Percentiles rank a stretch among this genome's conserved stretches.
phyloP scores from a whole-genome alignment of 1,140 invertebrate species.

The Ceratina calcarata region DNA sequence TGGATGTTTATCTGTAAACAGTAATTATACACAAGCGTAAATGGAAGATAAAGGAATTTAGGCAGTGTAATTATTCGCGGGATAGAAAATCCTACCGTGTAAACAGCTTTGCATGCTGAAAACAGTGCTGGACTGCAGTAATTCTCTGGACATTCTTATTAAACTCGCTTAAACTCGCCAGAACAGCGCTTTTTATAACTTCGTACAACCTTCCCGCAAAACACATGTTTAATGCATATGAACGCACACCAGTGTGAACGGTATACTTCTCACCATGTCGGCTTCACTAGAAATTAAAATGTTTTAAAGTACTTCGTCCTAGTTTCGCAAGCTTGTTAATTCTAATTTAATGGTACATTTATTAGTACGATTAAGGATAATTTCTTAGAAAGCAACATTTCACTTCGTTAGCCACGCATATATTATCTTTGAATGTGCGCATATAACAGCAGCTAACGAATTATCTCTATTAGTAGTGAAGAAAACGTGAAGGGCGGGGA shows the following conservation, averaged over 20 bases:
- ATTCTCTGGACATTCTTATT: conserved; percentile 9
- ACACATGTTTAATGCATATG: too few relatives aligned
- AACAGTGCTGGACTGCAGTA: conserved; percentile 13
- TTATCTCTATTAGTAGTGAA: neutral
- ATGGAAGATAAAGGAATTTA: neutral
- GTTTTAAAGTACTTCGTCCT: neutral
- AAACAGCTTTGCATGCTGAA: neutral
- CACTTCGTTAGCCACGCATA: too few relatives aligned
- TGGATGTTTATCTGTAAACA: neutral
- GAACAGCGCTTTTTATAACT: neutral
- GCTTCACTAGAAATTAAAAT: neutral
- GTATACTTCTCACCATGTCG: too few relatives aligned
- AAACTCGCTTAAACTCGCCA: neutral
- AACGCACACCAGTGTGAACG: too few relatives aligned
- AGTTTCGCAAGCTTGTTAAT: conserved; percentile 15
- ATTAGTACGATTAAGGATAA: neutral
- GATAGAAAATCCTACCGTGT: neutral
- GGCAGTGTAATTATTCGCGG: neutral
- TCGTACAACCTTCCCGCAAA: too few relatives aligned
- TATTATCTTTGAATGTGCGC: neutral
- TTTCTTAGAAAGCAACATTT: too few relatives aligned
- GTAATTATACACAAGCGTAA: neutral
- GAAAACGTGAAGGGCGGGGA: neutral
- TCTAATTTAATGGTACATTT: conserved; percentile 18
- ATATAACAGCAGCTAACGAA: conserved; percentile 5